phyloP scores from a whole-genome alignment of 2,888 invertebrate species.

The Drosophila tripunctata region DNA sequence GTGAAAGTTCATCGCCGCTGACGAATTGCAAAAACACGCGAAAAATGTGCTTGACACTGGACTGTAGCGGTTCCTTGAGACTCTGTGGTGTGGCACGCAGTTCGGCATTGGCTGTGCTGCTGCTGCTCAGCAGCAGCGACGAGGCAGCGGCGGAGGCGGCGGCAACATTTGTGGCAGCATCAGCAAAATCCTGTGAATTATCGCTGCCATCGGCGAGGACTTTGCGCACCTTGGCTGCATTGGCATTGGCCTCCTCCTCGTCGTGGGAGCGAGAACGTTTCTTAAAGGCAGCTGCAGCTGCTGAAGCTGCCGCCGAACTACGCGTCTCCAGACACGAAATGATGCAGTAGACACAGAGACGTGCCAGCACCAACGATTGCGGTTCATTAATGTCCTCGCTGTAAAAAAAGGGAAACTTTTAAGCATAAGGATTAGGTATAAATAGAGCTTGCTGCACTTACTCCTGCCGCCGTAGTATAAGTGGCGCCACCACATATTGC shows the following conservation, averaged over 20 bases:
- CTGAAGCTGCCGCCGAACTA: slow-evolving; percentile 11
- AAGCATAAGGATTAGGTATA: background rate
- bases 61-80: slow-evolving; percentile 88
- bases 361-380: slow-evolving; percentile 90
- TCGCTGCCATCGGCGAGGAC: slow-evolving; percentile 86
- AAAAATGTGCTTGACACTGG: slow-evolving; percentile 89
- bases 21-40: slow-evolving; percentile 89
- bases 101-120: slow-evolving; percentile 40
- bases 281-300: slow-evolving; percentile 76
- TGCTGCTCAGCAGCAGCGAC: too few relatives aligned
- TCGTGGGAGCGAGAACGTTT: slow-evolving; percentile 88
- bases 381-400: slow-evolving; percentile 89
- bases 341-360: slow-evolving; percentile 90
- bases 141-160: slow-evolving; percentile 19
- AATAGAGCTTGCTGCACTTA: slow-evolving; percentile 83
- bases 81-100: slow-evolving; percentile 66
- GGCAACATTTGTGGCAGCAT: slow-evolving; percentile 39
- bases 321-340: slow-evolving; percentile 88
- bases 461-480: slow-evolving; percentile 88
- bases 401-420: background rate
- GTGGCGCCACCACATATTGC: slow-evolving; percentile 90
- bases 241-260: slow-evolving; percentile 85
- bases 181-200: slow-evolving; percentile 85
- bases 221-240: slow-evolving; percentile 87
- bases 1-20: slow-evolving; percentile 89